These are phyloP conservation scores for Bombus breviceps DNA, from an alignment of 1,140 invertebrate species.

Conservation along the genomic window DNA sequence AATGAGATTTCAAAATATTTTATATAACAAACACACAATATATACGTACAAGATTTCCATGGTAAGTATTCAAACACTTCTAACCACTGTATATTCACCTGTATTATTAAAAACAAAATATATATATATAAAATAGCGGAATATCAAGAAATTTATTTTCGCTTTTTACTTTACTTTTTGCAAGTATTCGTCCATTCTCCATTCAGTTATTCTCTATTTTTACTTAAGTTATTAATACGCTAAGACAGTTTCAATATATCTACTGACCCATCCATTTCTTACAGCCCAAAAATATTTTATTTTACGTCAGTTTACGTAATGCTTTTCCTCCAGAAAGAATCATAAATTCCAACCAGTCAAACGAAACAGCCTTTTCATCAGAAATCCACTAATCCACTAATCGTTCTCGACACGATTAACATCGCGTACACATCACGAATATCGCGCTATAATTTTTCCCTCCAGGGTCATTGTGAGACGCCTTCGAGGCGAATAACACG, in stretches of 20 bases:
- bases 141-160: background rate
- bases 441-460: background rate
- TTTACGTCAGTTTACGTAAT: background rate
- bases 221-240: background rate
- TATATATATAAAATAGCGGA: too few species aligned
- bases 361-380: background rate
- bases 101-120: too few species aligned
- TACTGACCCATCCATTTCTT: background rate
- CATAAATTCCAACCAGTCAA: background rate
- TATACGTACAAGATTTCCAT: too few species aligned
- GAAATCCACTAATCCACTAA: slow-evolving; percentile 2
- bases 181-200: background rate
- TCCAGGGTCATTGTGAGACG: background rate
- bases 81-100: too few species aligned
- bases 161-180: background rate
- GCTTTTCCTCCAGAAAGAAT: too few species aligned
- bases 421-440: background rate
- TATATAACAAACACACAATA: too few species aligned
- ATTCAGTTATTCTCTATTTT: background rate
- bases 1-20: too few species aligned
- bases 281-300: background rate
- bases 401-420: background rate
- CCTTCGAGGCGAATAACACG: background rate
- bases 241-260: background rate
- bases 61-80: too few species aligned